Evolutionary conservation across 2,113 vertebrate genomes (phyloP), one percentile per base, ranked within the genome.

Genomic region (Mastomys natalensis): DNA sequence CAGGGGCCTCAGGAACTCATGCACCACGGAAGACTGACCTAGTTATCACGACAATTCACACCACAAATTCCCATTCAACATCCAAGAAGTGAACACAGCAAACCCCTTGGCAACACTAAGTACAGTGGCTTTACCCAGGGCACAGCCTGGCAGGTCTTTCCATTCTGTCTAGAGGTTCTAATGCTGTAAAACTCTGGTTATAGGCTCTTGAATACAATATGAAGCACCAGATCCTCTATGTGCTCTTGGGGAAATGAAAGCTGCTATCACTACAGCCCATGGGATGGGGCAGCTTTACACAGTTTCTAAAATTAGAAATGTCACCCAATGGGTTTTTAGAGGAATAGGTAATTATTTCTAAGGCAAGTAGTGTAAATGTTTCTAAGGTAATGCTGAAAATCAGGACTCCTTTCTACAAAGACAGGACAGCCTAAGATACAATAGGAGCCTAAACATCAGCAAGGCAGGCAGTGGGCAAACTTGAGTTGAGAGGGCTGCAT

Each of bases 261-360:
- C 17, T 9, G 4, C 0, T 6, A 19, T 12, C 29, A 6, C 24
- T 9, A 6, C 0, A 85, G 15, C 31, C 48, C 62, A 51, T 55
- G 87, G 58, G 26, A n/a, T 6, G 22, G 34, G 13, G 12, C 26
- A 26, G n/a, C 22, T 92, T 62, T 53, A 40, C 1, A 8, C 10
- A 0, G 64, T 34, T 68, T 68, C 64, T 12, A 24, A 78, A 84
- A 43, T 29, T 29, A 74, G 34, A 76, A 64, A 19, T 10, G 45
- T 17, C 72, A 13, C 15, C 51, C 16, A 48, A 10, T 1, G 22
- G 26, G 40, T 1, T 22, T 90, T 40, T 58, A 13, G 53, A 92
- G 19, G 62, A 34, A 60, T 0, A 37, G 0, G 55, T 45, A 45
- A 84, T 17, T 58, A 90, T 43, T 16, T 64, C 62, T 26, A 64